A percentile compares a stretch with the other conserved stretches of the same genome.
Evolutionary conservation across 2,888 invertebrate species (phyloP).

Genomic region (Meiosimyza decipiens): DNA sequence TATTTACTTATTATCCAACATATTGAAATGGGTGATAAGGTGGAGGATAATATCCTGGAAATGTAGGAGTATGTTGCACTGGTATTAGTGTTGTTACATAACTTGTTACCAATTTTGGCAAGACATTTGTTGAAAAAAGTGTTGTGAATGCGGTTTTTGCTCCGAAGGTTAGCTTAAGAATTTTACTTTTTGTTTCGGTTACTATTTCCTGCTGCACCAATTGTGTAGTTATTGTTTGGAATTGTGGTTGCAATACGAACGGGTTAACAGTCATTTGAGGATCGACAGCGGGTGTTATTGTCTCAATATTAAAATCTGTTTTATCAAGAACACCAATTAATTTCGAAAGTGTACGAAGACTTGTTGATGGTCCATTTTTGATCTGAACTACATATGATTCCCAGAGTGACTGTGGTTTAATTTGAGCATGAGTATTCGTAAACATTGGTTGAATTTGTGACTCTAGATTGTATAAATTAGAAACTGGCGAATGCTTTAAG

Average conservation of each 20-base stretch:
- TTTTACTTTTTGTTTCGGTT: slow-evolving; percentile 82
- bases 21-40: slow-evolving; percentile 82
- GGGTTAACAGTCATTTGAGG: slow-evolving; percentile 52
- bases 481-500: slow-evolving; percentile 79
- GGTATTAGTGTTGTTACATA: slow-evolving; percentile 84
- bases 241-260: slow-evolving; percentile 75
- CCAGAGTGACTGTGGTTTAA: slow-evolving; percentile 81
- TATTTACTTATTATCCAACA: slow-evolving; percentile 70
- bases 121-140: slow-evolving; percentile 82
- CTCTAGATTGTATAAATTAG: slow-evolving; percentile 76
- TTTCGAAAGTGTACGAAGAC: slow-evolving; percentile 82
- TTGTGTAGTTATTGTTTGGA: slow-evolving; percentile 82
- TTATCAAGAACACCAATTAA: slow-evolving; percentile 82
- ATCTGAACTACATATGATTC: slow-evolving; percentile 86
- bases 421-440: slow-evolving; percentile 81
- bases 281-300: slow-evolving; percentile 26
- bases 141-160: slow-evolving; percentile 91
- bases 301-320: slow-evolving; percentile 81
- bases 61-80: slow-evolving; percentile 75
- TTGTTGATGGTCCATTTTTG: slow-evolving; percentile 79
- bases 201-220: slow-evolving; percentile 83
- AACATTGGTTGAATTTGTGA: slow-evolving; percentile 76
- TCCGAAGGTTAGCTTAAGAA: slow-evolving; percentile 89
- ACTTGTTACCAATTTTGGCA: slow-evolving; percentile 85
- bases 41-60: slow-evolving; percentile 81